A percentile compares a stretch with the other conserved stretches of the same genome.
Evolutionary conservation across 2,113 vertebrate species (phyloP).

Genomic region (Chloroceryle aenea): DNA sequence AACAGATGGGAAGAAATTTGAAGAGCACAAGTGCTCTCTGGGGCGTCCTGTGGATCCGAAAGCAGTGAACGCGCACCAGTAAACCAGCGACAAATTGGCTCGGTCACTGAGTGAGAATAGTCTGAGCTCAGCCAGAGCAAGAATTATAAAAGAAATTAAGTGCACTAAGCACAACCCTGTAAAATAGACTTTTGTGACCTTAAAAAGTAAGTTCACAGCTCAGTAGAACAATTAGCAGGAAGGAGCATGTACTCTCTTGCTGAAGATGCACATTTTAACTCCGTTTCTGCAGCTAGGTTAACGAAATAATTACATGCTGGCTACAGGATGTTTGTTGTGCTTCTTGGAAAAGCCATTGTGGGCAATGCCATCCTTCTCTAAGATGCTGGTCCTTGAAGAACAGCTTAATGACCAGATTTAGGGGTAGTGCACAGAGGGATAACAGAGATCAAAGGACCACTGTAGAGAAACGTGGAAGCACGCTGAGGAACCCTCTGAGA

Average conservation of each 20-base stretch:
- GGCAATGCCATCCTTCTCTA: not conserved
- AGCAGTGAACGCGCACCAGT: not conserved
- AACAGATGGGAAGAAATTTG: constrained; percentile 24
- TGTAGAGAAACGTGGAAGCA: not conserved
- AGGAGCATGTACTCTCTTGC: not conserved
- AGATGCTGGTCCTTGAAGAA: not conserved
- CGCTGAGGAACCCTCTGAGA: not conserved
- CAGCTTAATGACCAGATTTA: not conserved
- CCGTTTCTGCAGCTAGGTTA: not conserved
- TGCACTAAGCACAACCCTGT: not conserved
- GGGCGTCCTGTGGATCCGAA: not conserved
- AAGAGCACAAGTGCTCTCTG: not conserved
- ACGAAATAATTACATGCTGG: not conserved
- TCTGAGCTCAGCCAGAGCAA: not conserved
- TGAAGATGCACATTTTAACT: not conserved
- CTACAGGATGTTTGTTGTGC: not conserved
- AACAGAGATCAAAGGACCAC: not conserved
- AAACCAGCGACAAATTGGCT: not conserved
- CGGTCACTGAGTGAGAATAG: not conserved
- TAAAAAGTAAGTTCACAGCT: not conserved
- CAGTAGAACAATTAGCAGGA: not conserved
- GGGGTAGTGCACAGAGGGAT: not conserved
- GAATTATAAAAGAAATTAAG: not conserved
- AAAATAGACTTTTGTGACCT: constrained; percentile 44
- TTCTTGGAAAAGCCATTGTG: not conserved